Evolutionary conservation across 2,797 vertebrate genomes (phyloP).

Genomic region (Crocidura indochinensis): DNA sequence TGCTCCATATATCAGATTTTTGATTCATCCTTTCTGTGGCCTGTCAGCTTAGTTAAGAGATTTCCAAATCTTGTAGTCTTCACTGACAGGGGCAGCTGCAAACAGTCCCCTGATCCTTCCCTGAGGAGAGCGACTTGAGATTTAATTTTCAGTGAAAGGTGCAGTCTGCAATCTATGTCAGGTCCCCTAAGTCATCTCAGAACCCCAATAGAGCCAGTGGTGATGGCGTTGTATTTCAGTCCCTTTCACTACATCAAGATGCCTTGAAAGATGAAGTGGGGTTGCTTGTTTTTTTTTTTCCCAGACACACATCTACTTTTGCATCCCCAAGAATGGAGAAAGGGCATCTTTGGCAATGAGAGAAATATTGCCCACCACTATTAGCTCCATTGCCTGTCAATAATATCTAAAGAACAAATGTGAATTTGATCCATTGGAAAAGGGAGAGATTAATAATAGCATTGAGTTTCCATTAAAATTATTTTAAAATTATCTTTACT

Average conservation of each 20-base stretch:
- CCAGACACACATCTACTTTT: constrained; percentile 71
- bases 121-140: constrained; percentile 90
- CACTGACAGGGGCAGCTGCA: constrained; percentile 92
- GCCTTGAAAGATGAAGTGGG: constrained; percentile 83
- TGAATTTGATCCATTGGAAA: not conserved
- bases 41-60: constrained; percentile 94
- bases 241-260: constrained; percentile 79
- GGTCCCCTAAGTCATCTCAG: constrained; percentile 90
- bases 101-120: constrained; percentile 91
- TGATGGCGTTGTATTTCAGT: constrained; percentile 87
- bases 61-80: constrained; percentile 91
- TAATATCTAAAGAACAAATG: not conserved
- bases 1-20: constrained; percentile 90
- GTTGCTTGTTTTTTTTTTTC: constrained; percentile 77
- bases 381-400: not conserved
- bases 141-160: constrained; percentile 92
- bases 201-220: constrained; percentile 87
- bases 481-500: constrained; percentile 43
- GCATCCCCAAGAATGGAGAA: constrained; percentile 73
- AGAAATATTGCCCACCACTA: constrained; percentile 67
- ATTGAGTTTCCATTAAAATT: constrained; percentile 8
- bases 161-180: constrained; percentile 91
- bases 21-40: constrained; percentile 90
- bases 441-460: not conserved
- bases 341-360: constrained; percentile 72